Evolutionary conservation across 1,140 invertebrate species (phyloP).

Genomic region (Lethocerus indicus): DNA sequence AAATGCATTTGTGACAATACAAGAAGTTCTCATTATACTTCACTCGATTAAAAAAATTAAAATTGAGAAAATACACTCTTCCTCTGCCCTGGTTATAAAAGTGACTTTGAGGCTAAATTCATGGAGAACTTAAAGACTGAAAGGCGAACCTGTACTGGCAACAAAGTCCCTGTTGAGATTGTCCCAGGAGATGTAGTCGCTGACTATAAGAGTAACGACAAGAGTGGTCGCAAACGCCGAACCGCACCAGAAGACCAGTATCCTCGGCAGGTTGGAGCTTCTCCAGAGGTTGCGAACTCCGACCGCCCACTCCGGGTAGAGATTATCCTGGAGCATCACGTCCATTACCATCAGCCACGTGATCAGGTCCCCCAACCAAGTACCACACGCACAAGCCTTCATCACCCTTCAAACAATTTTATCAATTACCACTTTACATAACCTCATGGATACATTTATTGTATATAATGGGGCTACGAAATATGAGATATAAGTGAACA

Average conservation of each 20-base stretch:
- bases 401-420: too few relatives aligned
- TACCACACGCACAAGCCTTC: constrained; percentile 36
- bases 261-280: constrained; percentile 25
- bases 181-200: constrained; percentile 35
- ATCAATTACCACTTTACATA: too few relatives aligned
- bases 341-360: constrained; percentile 36
- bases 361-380: constrained; percentile 37
- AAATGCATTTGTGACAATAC: too few relatives aligned
- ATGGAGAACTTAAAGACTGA: too few relatives aligned
- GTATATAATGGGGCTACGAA: too few relatives aligned
- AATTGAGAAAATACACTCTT: too few relatives aligned
- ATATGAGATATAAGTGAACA: too few relatives aligned
- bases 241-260: constrained; percentile 34
- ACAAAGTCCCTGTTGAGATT: constrained; percentile 31
- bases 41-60: too few relatives aligned
- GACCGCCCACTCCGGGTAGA: constrained; percentile 33
- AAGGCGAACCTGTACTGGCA: constrained; percentile 31
- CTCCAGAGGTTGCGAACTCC: constrained; percentile 27
- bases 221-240: constrained; percentile 26
- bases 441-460: too few relatives aligned
- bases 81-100: too few relatives aligned
- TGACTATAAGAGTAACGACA: constrained; percentile 33
- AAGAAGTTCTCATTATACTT: too few relatives aligned
- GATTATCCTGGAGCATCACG: constrained; percentile 38
- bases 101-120: too few relatives aligned